phyloP scores from a whole-genome alignment of 2,113 vertebrate species.

The Merops nubicus region DNA sequence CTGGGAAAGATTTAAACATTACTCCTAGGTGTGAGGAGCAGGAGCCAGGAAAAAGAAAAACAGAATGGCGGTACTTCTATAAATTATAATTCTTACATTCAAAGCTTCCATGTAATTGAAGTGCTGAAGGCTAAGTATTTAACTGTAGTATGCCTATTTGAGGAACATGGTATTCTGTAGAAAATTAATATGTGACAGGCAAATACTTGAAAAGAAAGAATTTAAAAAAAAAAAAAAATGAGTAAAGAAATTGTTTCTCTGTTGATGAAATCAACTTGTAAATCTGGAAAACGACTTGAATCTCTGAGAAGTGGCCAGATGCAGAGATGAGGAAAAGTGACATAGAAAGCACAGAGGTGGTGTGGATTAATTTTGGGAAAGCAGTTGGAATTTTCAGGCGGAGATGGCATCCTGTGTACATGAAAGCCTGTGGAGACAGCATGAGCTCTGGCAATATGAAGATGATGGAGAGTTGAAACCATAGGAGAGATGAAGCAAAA shows the following conservation, averaged over 20 bases:
- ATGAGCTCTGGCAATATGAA: background rate
- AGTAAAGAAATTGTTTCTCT: background rate
- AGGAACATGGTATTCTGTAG: background rate
- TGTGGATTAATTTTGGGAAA: constrained; percentile 23
- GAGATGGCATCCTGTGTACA: background rate
- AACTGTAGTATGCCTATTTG: background rate
- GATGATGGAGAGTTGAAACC: background rate
- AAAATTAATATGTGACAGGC: background rate
- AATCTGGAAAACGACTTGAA: constrained; percentile 2
- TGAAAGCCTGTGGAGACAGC: constrained; percentile 18
- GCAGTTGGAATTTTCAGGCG: background rate
- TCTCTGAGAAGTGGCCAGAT: background rate
- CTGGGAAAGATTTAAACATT: background rate
- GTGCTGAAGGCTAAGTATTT: background rate
- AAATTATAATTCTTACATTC: background rate
- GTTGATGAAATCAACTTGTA: background rate
- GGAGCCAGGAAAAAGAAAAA: constrained; percentile 19
- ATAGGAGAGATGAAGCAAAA: background rate
- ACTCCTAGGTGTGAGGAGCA: background rate
- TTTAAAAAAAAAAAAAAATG: background rate
- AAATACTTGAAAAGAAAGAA: background rate
- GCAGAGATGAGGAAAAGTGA: background rate
- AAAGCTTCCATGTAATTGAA: background rate
- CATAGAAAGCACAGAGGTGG: background rate
- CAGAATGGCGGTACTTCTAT: background rate